Base-by-base conservation (phyloP, 1,140 invertebrate genomes). In the Orius insidiosus region DNA sequence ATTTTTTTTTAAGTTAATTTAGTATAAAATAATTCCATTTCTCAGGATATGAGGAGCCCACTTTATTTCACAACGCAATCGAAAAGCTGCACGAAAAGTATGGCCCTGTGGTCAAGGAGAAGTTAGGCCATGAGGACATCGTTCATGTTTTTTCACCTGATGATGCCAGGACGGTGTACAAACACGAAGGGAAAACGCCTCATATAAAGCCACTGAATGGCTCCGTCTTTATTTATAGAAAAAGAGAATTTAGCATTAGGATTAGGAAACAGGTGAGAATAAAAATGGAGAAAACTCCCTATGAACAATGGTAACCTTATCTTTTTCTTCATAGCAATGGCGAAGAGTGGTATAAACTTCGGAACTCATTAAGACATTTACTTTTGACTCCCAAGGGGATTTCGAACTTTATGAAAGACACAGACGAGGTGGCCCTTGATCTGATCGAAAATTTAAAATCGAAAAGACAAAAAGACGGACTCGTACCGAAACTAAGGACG, bases 181-280 rank as follows among this genome's bases (percentile, higher is more conserved):
- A 52, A 54, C 53, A 56, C 47, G 68, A 72, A 50, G 68, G 64
- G 8, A 67, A 66, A 51, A 61, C 48, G 15, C 70, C 70, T 2
- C 48, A 60, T 50, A 59, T 71, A 16, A 59, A 60, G 19, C 70
- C 70, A 6, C 55, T 72, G 3, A 60, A 69, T 46, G 65, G 69
- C 52, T 64, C 68, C 1, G 60, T 61, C 8, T 59, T 68, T 53
- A 45, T 62, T n/a, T 72, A 71, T 53, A 57, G 65, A 50, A 54
- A n/a, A 52, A 59, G 63, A 54, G 31, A 54, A 63, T 45, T 55
- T 68, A 47, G 68, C 64, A 19, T 61, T 59, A 6, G 74, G 74
- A 13, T 56, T 76, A 4, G 70, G 71, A 34, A 73, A 73, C 55
- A 63, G 60, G 69, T 71, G 13, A 41, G 5, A 60, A 59, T 45